These are phyloP conservation scores for Hormiphora californensis DNA, from an alignment of 37 sponge, comb jelly and placozoan species.

Conservation along the genomic window DNA sequence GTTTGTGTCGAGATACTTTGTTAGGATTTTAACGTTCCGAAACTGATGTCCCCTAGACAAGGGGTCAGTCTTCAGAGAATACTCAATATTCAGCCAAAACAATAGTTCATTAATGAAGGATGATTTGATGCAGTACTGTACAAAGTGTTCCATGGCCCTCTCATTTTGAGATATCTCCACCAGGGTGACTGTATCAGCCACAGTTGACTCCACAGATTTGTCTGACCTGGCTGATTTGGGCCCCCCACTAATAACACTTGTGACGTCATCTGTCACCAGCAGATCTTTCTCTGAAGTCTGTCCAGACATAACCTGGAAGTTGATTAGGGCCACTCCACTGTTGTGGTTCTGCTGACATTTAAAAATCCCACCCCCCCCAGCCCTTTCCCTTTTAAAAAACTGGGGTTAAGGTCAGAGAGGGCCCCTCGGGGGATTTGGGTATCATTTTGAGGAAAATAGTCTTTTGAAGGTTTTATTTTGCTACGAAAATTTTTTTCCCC, in stretches of 20 bases:
- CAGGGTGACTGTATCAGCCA: conserved; percentile 14
- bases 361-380: too few species aligned
- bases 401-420: too few species aligned
- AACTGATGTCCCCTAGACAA: conserved; percentile 37
- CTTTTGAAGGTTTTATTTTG: too few species aligned
- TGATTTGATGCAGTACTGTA: conserved; percentile 53
- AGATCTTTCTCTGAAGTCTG: background rate
- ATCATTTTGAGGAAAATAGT: too few species aligned
- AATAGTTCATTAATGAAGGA: conserved; percentile 51
- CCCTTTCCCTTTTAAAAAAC: too few species aligned
- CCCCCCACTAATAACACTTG: background rate
- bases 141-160: conserved; percentile 44
- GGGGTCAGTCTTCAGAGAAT: conserved; percentile 17
- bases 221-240: too few species aligned
- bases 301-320: conserved; percentile 33
- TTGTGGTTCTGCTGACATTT: conserved; percentile 11
- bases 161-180: conserved; percentile 41
- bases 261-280: background rate
- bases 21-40: conserved; percentile 35
- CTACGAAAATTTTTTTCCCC: too few species aligned
- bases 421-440: too few species aligned
- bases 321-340: conserved; percentile 29
- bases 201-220: too few species aligned
- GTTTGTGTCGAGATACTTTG: conserved; percentile 48
- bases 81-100: conserved; percentile 45